These are phyloP conservation scores for Drosophila antonietae DNA, from an alignment of 2,888 invertebrate species.

Conservation along the genomic window DNA sequence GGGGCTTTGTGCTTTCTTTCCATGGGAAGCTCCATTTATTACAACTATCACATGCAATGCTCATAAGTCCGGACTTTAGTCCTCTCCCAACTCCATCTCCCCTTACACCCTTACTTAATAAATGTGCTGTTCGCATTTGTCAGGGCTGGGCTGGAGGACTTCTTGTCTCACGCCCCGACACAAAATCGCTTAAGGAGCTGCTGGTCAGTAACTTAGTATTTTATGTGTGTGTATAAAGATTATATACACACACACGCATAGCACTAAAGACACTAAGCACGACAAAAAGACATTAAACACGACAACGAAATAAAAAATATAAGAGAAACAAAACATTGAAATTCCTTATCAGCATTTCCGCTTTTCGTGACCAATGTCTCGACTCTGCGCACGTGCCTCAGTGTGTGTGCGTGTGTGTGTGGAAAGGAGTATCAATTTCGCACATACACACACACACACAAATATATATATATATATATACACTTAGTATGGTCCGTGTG, in stretches of 20 bases:
- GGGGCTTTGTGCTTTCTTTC: constrained; percentile 1
- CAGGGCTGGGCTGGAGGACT: constrained; percentile 24
- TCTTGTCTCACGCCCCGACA: constrained; percentile 20
- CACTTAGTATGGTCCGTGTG: constrained; percentile 27
- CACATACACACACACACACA: constrained; percentile 27
- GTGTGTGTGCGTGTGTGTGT: constrained; percentile 13
- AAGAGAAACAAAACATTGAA: constrained; percentile 80
- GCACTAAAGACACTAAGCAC: constrained; percentile 82
- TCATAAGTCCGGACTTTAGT: background rate
- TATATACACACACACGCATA: constrained; percentile 54
- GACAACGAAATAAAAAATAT: constrained; percentile 80
- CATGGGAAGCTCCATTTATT: background rate
- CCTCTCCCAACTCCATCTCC: background rate
- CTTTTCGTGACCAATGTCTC: constrained; percentile 85
- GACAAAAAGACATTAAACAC: constrained; percentile 84
- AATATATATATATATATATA: background rate
- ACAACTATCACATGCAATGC: constrained; percentile 35
- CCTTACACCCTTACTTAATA: constrained; percentile 4
- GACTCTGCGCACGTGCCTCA: constrained; percentile 46
- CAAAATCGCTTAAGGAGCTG: constrained; percentile 51
- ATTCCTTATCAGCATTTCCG: constrained; percentile 85
- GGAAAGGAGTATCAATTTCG: constrained; percentile 68
- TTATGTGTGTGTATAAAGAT: constrained; percentile 69
- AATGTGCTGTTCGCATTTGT: constrained; percentile 30
- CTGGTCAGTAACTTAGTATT: constrained; percentile 63